A percentile compares a stretch with the other conserved stretches of the same genome.
Conservation (phyloP, 2,888 invertebrate genomes). For the Andricus quercusramuli region DNA sequence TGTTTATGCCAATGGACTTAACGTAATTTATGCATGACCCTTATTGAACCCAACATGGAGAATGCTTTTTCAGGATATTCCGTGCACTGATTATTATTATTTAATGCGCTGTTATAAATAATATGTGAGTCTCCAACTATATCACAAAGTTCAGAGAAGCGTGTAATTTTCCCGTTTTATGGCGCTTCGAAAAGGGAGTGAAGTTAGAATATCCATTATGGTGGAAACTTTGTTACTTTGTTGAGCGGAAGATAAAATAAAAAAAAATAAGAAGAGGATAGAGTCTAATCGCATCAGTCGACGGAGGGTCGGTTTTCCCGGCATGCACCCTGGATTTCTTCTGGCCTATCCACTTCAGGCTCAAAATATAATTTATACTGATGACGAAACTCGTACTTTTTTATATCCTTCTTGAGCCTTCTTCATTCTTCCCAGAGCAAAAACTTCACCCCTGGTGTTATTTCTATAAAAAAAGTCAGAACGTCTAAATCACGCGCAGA, state of each 20-base stretch:
- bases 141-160: constrained; percentile 22
- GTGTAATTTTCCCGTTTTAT: constrained; percentile 7
- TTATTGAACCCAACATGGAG: neutral
- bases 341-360: neutral
- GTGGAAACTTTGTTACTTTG: constrained; percentile 16
- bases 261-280: constrained; percentile 8
- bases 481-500: too few relatives aligned
- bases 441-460: neutral
- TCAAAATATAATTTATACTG: constrained; percentile 8
- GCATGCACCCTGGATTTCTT: neutral
- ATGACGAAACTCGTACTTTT: neutral
- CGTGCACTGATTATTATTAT: neutral
- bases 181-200: constrained; percentile 12
- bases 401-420: neutral
- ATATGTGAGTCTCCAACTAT: constrained; percentile 27
- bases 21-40: neutral
- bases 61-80: neutral
- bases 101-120: constrained; percentile 13
- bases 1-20: neutral
- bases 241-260: constrained; percentile 10
- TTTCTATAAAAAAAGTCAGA: neutral
- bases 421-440: neutral
- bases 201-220: constrained; percentile 25
- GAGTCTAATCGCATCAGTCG: constrained; percentile 14
- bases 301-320: neutral